phyloP scores from a whole-genome alignment of 2,113 vertebrate genomes.

The Tenrec ecaudatus region DNA sequence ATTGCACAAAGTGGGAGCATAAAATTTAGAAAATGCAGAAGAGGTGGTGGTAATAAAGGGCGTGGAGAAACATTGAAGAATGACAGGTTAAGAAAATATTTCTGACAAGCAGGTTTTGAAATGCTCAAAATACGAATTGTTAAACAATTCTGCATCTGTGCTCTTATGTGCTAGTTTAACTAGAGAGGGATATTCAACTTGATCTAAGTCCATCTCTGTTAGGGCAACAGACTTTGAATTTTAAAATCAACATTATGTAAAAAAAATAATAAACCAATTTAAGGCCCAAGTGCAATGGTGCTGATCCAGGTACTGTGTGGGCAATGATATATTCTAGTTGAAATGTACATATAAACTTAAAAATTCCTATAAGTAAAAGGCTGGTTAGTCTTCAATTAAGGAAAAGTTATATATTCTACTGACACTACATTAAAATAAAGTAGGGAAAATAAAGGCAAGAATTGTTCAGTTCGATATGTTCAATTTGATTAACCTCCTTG shows the following conservation, averaged over 20 bases:
- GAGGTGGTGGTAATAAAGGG: accelerated
- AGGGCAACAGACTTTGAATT: background rate
- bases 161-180: background rate
- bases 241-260: background rate
- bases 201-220: background rate
- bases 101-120: background rate
- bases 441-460: background rate
- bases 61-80: background rate
- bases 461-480: background rate
- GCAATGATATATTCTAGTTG: background rate
- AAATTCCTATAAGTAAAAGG: background rate
- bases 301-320: background rate
- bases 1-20: background rate
- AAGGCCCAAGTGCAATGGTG: no score
- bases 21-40: background rate
- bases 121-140: no score
- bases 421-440: background rate
- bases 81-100: background rate
- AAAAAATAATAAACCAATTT: background rate
- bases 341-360: background rate
- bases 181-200: background rate
- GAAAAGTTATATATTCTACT: background rate
- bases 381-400: background rate
- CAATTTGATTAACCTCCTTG: background rate
- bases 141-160: background rate